Evolutionary conservation across 2,888 invertebrate genomes (phyloP), one percentile per base, ranked within the genome.

Genomic region (Drosophila melanosoma): DNA sequence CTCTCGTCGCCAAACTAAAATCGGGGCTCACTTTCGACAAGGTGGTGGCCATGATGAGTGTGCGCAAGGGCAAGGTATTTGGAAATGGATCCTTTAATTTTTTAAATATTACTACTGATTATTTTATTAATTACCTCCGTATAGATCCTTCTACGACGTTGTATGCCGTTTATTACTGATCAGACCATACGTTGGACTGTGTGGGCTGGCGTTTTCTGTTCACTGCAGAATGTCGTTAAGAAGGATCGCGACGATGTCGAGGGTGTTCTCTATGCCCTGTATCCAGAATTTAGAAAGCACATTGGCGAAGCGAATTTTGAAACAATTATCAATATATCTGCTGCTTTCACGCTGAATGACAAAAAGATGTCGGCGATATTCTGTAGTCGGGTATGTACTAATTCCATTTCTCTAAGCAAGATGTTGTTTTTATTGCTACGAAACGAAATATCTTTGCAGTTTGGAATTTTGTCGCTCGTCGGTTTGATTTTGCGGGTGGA

Each of bases 1-100:
- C 95, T 38, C 93, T 97, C 49, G 93, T 97, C 32, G 94, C 94
- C 72, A 95, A 95, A 74, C 94, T 97, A 86, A 94, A 96, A 74
- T 94, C 94, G 0, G 95, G 96, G 0, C 91, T 96, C 33, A 92
- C 96, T 36, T 94, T 95, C 72, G 97, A 97, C 61, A 95, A 97
- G 83, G 93, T 97, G 69, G 93, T 95, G 33, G 95, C 95, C 86
- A 95, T 97, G 94, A 93, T 97, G 90, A 95, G 95, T 79, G 96
- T 97, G 53, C 94, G 97, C 80, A 98, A 98, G 91, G 98, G 97
- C 87, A 96, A 96, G 95, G 97, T 97, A 92, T 87, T 91, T 61
- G 0, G 7, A 11, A 17, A 53, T 42, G 5, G 29, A 35, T 12
- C 26, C 10, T 0, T n/a, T 26, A 26, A 10, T 20, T 35, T 36